Percentiles rank a stretch among this genome's conserved stretches.
These are phyloP conservation scores for Andrena trimmerana DNA, from an alignment of 2,888 invertebrate genomes.

Conservation along the genomic window DNA sequence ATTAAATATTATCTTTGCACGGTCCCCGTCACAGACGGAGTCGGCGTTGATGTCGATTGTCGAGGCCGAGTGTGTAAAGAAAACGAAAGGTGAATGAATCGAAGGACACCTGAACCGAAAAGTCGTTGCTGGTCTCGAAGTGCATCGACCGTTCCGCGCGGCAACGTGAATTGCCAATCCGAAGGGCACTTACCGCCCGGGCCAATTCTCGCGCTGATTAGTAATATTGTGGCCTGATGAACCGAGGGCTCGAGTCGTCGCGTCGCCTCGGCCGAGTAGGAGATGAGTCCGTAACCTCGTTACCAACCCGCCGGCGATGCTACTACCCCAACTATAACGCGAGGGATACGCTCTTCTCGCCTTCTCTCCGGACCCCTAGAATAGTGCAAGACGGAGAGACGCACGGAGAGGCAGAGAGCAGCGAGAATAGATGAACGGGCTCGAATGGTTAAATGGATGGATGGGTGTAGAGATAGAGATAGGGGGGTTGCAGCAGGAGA, in stretches of 20 bases:
- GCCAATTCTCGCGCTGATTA: conserved; percentile 83
- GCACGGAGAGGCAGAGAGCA: conserved; percentile 11
- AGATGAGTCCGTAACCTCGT: conserved; percentile 84
- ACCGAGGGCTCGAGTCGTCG: conserved; percentile 78
- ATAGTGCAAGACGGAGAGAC: conserved; percentile 12
- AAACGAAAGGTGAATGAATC: background rate
- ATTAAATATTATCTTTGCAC: conserved; percentile 20
- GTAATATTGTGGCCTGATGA: conserved; percentile 85
- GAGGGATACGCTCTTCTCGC: conserved; percentile 44
- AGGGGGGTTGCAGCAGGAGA: background rate
- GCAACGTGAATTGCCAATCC: conserved; percentile 82
- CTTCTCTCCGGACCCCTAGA: conserved; percentile 17
- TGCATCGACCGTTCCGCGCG: conserved; percentile 60
- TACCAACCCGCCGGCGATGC: conserved; percentile 78
- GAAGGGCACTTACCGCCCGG: conserved; percentile 79
- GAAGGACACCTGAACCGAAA: background rate
- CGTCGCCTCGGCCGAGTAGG: conserved; percentile 74
- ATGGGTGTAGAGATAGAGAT: conserved; percentile 33
- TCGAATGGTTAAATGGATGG: conserved; percentile 35
- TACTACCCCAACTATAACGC: conserved; percentile 77
- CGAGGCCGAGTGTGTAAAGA: background rate
- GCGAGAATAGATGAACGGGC: conserved; percentile 26
- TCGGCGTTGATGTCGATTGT: background rate
- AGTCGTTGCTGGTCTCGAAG: background rate
- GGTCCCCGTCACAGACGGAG: conserved; percentile 2